phyloP scores from a whole-genome alignment of 2,113 vertebrate genomes.

The Garra rufa region DNA sequence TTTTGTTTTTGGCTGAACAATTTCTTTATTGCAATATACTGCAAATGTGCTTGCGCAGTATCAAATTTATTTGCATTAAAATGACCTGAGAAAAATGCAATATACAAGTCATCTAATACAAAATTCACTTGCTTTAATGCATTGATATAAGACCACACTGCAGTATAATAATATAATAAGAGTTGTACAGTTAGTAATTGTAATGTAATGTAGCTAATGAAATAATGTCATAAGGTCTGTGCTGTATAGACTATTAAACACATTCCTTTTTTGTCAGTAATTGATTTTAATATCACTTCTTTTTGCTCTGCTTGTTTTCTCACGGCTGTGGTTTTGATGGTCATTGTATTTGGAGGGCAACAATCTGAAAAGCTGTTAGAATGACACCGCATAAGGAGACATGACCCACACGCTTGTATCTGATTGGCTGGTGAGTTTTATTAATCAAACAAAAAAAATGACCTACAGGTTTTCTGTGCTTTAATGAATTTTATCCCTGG shows the following conservation, averaged over 20 bases:
- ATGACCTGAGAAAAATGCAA: neutral
- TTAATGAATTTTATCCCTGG: neutral
- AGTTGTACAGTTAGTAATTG: neutral
- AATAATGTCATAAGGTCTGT: neutral
- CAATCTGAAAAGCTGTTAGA: neutral
- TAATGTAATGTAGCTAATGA: neutral
- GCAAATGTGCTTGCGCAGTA: neutral
- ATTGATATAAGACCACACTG: neutral
- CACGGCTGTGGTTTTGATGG: neutral
- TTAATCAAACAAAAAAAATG: neutral
- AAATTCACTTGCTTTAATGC: neutral
- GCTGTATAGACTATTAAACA: neutral
- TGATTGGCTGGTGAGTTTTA: neutral
- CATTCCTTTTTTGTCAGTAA: neutral
- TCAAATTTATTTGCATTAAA: neutral
- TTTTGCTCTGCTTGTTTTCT: neutral
- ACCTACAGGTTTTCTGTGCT: neutral
- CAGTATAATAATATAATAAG: conserved; percentile 5
- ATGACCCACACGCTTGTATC: neutral
- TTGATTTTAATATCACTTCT: neutral
- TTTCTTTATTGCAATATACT: neutral
- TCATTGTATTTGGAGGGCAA: neutral
- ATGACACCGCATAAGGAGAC: neutral
- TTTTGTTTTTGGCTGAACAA: neutral
- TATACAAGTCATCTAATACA: neutral